Base-by-base conservation (phyloP, 2,797 vertebrate genomes). In the Eulemur coronatus region DNA sequence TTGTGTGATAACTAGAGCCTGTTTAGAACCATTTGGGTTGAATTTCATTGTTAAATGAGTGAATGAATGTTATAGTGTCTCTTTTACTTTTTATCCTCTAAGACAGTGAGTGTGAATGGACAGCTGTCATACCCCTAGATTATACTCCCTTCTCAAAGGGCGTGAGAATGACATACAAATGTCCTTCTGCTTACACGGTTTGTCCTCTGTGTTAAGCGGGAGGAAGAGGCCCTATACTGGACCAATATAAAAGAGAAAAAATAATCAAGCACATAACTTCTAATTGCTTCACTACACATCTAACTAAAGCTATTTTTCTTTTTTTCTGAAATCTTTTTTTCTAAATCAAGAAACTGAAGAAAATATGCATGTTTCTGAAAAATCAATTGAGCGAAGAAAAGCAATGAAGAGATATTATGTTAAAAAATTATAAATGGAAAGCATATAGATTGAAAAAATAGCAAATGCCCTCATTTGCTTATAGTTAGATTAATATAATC, bases 351-450 rank as follows among this genome's bases (percentile, higher is more conserved):
- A 94, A 84, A 38, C 41, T 41, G 89, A 46, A 84, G 63, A 92
- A 91, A 91, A 48, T 63, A 4, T 46, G 9, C 15, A 57, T 28
- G 41, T 69, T 95, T 89, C 20, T 87, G 55, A 79, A 88, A 95
- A 84, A 9, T 28, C 41, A 1, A 0, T 61, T 61, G 55, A 43
- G n/a, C 15, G 38, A 76, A 38, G 78, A 69, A 46, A 85, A 84
- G 10, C n/a, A 57, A 12, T 55, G 13, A 59, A 91, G 35, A 88
- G 9, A 50, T 6, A 73, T 1, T 63, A n/a, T 10, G 8, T 61
- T 88, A 70, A 82, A 87, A 76, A 94, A 73, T 84, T 61, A 41
- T 87, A 87, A 76, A 88, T 52, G 35, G 46, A 81, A 93, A 79
- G 11, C 5, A 2, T 92, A 52, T 38, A 1, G 18, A 30, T 70